Conservation (phyloP, 2,113 vertebrate genomes). For the Halichoeres trimaculatus region DNA sequence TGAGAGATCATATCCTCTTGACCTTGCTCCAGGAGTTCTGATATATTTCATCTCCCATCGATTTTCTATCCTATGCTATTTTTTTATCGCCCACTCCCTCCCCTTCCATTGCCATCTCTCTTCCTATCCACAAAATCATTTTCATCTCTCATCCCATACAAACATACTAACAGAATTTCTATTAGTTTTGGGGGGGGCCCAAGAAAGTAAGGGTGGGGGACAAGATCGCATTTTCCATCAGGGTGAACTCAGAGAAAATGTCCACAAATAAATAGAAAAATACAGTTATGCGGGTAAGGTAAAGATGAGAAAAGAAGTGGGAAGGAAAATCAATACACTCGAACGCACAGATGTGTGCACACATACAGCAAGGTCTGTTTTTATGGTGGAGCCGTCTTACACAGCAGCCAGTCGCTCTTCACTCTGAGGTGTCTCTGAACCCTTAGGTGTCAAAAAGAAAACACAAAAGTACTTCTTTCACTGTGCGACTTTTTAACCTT, state of each 20-base stretch:
- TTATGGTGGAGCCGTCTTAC: slow-evolving; percentile 42
- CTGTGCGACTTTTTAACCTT: slow-evolving; percentile 54
- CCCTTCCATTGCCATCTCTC: slow-evolving; percentile 66
- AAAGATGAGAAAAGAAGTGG: slow-evolving; percentile 65
- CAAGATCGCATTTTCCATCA: slow-evolving; percentile 78
- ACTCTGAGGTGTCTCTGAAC: slow-evolving; percentile 50
- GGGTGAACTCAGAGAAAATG: slow-evolving; percentile 68
- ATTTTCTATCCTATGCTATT: slow-evolving; percentile 79
- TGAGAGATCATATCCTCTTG: slow-evolving; percentile 85
- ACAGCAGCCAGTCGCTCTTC: slow-evolving; percentile 61
- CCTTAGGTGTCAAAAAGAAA: slow-evolving; percentile 31
- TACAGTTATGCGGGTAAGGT: slow-evolving; percentile 60
- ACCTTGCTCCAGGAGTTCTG: slow-evolving; percentile 84
- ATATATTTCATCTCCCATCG: slow-evolving; percentile 85
- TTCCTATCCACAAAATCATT: slow-evolving; percentile 75
- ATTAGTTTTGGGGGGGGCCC: slow-evolving; percentile 66
- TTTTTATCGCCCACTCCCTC: slow-evolving; percentile 65
- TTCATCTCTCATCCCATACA: slow-evolving; percentile 80
- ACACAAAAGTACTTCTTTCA: slow-evolving; percentile 54
- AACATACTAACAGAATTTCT: slow-evolving; percentile 78
- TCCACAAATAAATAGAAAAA: slow-evolving; percentile 73
- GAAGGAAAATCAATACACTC: slow-evolving; percentile 65
- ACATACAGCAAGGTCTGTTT: slow-evolving; percentile 26
- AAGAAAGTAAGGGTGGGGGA: slow-evolving; percentile 60
- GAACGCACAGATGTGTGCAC: not conserved